These are phyloP conservation scores for Clunio marinus DNA, from an alignment of 2,888 invertebrate genomes.

Conservation along the genomic window DNA sequence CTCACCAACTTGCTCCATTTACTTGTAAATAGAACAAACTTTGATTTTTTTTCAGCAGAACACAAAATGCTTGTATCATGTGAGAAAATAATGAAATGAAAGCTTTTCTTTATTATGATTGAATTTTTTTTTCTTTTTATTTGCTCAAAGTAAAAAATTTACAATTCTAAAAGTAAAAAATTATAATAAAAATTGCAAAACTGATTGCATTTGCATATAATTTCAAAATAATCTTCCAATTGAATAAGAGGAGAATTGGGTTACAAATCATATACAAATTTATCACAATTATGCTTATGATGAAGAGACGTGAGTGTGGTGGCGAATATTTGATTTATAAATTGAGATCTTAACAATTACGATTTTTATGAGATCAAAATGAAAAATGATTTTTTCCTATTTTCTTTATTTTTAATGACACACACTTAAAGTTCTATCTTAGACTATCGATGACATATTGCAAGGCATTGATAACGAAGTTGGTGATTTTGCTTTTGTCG, in stretches of 20 bases:
- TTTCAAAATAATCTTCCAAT: conserved; percentile 21
- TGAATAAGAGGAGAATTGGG: conserved; percentile 1
- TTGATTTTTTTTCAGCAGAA: too few species aligned
- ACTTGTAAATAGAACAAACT: too few species aligned
- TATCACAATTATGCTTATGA: conserved; percentile 39
- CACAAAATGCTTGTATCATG: too few species aligned
- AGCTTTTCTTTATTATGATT: conserved; percentile 23
- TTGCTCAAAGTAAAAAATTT: neutral
- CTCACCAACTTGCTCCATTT: too few species aligned
- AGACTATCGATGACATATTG: conserved; percentile 33
- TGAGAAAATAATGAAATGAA: neutral
- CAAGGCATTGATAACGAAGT: conserved; percentile 33
- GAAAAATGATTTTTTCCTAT: neutral
- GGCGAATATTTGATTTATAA: neutral
- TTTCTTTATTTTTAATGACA: too few species aligned
- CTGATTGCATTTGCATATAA: conserved; percentile 34
- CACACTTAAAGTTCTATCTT: conserved; percentile 12
- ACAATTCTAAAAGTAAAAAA: neutral
- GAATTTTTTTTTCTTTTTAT: conserved; percentile 14
- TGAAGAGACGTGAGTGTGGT: conserved; percentile 8
- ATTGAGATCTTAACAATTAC: conserved; percentile 24
- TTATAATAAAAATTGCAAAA: conserved; percentile 18
- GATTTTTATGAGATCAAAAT: conserved; percentile 35
- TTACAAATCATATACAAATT: conserved; percentile 26
- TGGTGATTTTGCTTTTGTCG: conserved; percentile 25